Evolutionary conservation across 2,113 vertebrate species (phyloP).

Genomic region (Tor tambroides): DNA sequence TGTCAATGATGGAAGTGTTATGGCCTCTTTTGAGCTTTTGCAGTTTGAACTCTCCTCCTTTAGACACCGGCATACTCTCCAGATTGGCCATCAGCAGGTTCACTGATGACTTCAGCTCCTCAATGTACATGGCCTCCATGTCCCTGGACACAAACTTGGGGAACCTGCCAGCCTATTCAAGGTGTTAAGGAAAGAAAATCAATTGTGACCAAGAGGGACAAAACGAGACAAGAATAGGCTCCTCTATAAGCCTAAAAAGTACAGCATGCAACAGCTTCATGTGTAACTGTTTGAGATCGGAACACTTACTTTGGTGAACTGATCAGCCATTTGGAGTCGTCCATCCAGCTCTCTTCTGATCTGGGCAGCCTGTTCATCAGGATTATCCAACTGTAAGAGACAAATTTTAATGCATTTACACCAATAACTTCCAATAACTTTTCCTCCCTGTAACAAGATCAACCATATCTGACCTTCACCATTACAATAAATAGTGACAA

Average conservation of each 20-base stretch:
- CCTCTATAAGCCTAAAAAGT: not conserved
- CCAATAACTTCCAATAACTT: not conserved
- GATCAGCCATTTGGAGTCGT: conserved; percentile 97
- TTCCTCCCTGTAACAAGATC: not conserved
- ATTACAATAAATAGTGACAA: not conserved
- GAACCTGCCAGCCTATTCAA: conserved; percentile 88
- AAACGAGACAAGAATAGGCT: not conserved
- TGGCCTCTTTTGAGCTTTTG: conserved; percentile 98
- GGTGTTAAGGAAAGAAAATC: not conserved
- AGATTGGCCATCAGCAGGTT: conserved; percentile 98
- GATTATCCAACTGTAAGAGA: conserved; percentile 90
- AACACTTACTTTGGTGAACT: conserved; percentile 90
- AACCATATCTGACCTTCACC: conserved; percentile 9
- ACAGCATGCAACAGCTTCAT: not conserved
- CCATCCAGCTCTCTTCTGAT: conserved; percentile 96
- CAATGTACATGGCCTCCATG: conserved; percentile 98
- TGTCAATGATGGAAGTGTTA: conserved; percentile 97
- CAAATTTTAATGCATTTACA: conserved; percentile 46
- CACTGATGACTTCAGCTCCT: conserved; percentile 95
- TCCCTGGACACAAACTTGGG: conserved; percentile 94
- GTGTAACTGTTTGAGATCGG: not conserved
- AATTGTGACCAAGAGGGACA: not conserved
- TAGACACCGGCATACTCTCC: conserved; percentile 99
- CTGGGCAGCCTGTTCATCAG: conserved; percentile 96
- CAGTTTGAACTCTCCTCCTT: conserved; percentile 98